These are phyloP conservation scores for Lucilia sericata DNA, from an alignment of 1,140 invertebrate genomes.

Conservation along the genomic window DNA sequence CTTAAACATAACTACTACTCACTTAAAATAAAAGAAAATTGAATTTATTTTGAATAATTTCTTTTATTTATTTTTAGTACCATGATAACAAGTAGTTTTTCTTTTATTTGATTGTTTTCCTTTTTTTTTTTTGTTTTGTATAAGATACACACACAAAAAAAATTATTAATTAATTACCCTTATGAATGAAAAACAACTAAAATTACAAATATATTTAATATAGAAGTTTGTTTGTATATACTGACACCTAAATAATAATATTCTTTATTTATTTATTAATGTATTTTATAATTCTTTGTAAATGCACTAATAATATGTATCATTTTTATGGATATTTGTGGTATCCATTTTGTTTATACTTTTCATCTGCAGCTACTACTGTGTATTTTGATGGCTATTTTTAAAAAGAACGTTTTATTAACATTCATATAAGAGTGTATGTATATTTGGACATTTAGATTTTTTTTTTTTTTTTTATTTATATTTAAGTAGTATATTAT, in stretches of 20 bases:
- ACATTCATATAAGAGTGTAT: not conserved
- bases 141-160: not conserved
- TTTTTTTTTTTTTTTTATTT: not conserved
- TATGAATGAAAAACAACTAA: too few species aligned
- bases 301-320: not conserved
- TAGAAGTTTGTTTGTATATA: not conserved
- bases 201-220: too few species aligned
- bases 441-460: not conserved
- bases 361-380: too few species aligned
- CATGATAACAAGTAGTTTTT: constrained; percentile 7
- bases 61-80: not conserved
- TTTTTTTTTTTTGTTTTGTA: not conserved
- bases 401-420: not conserved
- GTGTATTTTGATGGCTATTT: not conserved
- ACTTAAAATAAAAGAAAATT: too few species aligned
- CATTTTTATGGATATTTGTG: not conserved
- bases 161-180: not conserved
- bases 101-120: not conserved
- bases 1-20: too few species aligned
- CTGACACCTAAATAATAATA: not conserved
- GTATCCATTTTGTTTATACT: too few species aligned
- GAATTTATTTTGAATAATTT: not conserved
- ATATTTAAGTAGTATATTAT: not conserved
- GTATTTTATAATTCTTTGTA: not conserved
- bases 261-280: not conserved